Conservation (phyloP, 2,888 invertebrate species). For the Meteorus colon region DNA sequence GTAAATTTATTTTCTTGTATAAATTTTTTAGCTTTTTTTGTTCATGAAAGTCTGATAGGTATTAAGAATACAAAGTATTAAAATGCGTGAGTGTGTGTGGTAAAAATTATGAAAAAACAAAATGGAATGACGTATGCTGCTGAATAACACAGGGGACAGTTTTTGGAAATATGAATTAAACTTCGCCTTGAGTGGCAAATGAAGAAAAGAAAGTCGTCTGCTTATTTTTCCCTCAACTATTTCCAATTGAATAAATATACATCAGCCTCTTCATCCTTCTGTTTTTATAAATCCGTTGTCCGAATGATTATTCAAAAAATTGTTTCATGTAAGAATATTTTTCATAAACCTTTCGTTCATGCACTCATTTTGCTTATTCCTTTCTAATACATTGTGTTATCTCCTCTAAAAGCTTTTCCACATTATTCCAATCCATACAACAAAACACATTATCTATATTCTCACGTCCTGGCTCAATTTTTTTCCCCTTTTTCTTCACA, state of each 20-base stretch:
- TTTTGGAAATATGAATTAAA: slow-evolving; percentile 22
- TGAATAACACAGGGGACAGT: slow-evolving; percentile 8
- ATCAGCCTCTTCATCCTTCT: background rate
- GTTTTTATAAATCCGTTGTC: too few relatives aligned
- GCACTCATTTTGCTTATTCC: background rate
- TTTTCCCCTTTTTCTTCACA: background rate
- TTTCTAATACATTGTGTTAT: background rate
- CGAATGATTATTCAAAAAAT: too few relatives aligned
- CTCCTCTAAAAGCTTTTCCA: background rate
- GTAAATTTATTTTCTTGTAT: background rate
- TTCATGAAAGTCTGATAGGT: slow-evolving; percentile 42
- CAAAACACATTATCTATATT: background rate
- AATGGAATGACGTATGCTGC: background rate
- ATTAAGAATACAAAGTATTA: slow-evolving; percentile 35
- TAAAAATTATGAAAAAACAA: background rate
- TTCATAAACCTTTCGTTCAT: too few relatives aligned
- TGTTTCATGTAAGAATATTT: too few relatives aligned
- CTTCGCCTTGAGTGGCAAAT: slow-evolving; percentile 28
- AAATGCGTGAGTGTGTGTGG: slow-evolving; percentile 27
- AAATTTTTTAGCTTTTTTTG: background rate
- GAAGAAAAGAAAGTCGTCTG: background rate
- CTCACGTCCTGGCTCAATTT: background rate
- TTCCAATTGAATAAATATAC: background rate
- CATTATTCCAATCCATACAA: background rate
- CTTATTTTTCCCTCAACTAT: background rate